Base-by-base conservation (phyloP, 2,113 vertebrate genomes). In the Chascanopsetta lugubris region DNA sequence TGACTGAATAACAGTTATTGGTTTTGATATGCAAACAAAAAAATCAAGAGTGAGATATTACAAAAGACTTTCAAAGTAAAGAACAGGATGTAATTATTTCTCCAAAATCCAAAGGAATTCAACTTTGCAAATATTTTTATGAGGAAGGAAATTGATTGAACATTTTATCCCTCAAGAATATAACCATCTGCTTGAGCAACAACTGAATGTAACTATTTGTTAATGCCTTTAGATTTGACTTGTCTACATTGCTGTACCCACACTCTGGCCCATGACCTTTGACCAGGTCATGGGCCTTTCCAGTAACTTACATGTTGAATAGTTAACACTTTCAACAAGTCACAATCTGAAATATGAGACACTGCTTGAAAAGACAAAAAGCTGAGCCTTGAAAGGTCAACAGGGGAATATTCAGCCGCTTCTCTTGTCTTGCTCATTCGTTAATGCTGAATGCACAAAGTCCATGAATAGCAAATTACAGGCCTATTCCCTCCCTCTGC, bases 261-360 rank as follows among this genome's bases (percentile, higher is more conserved):
- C 40, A 49, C 48, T 30, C 20, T 32, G 27, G 17, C 24, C 3
- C 6, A 0, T 10, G 17, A 42, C 60, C 62, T 73, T 75, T 72
- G 30, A 57, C 32, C n/a, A n/a, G n/a, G n/a, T n/a, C n/a, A n/a
- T n/a, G n/a, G n/a, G n/a, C n/a, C 57, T 27, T 21, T 51, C 21
- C 18, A 4, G 26, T 46, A 32, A 50, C 32, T 55, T 79, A 45
- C 72, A 74, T 61, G 24, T 34, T 48, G 56, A 66, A n/a, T 46
- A 61, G 63, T 75, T 72, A 61, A 71, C 73, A 55, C 82, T 61
- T 55, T 77, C 55, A 61, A 22, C 38, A 43, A 58, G 75, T 70
- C 85, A 69, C 56, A 54, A 13, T 55, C 55, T 59, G 72, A 58
- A 63, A 87, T 34, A 1, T 15, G 56, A 87, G 54, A 50, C n/a